A percentile compares a stretch with the other conserved stretches of the same genome.
phyloP scores from a whole-genome alignment of 1,140 invertebrate species.

The Bombus fervidus region DNA sequence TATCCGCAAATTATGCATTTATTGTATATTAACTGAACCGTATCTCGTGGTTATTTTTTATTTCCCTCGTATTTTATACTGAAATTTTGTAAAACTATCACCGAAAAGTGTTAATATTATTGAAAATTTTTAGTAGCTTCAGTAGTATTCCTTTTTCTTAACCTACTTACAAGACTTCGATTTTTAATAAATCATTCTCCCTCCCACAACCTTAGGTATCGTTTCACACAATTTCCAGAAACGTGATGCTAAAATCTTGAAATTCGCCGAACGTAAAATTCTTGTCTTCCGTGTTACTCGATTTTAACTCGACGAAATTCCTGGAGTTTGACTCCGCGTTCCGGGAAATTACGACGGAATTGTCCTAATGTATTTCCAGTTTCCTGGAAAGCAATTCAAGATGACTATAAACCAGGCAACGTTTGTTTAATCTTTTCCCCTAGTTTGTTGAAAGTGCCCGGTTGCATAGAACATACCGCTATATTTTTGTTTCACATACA shows the following conservation, averaged over 20 bases:
- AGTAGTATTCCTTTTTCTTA: too few relatives aligned
- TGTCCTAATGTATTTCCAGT: not conserved
- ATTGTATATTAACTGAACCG: too few relatives aligned
- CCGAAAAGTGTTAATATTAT: too few relatives aligned
- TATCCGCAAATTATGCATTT: too few relatives aligned
- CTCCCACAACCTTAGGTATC: not conserved
- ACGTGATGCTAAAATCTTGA: not conserved
- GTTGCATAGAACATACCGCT: too few relatives aligned
- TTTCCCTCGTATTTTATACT: too few relatives aligned
- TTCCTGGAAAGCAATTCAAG: not conserved
- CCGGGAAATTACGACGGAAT: not conserved
- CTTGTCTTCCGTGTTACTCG: not conserved
- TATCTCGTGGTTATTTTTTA: too few relatives aligned
- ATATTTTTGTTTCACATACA: too few relatives aligned
- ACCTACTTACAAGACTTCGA: too few relatives aligned
- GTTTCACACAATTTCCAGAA: not conserved
- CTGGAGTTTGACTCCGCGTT: not conserved
- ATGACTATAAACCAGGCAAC: not conserved
- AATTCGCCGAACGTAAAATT: not conserved
- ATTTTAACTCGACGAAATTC: not conserved
- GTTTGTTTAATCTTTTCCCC: not conserved
- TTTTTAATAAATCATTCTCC: too few relatives aligned
- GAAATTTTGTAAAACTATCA: too few relatives aligned
- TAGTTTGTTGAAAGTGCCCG: not conserved
- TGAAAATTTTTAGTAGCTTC: too few relatives aligned